Evolutionary conservation across 2,113 vertebrate species (phyloP).

Genomic region (Hucho hucho): DNA sequence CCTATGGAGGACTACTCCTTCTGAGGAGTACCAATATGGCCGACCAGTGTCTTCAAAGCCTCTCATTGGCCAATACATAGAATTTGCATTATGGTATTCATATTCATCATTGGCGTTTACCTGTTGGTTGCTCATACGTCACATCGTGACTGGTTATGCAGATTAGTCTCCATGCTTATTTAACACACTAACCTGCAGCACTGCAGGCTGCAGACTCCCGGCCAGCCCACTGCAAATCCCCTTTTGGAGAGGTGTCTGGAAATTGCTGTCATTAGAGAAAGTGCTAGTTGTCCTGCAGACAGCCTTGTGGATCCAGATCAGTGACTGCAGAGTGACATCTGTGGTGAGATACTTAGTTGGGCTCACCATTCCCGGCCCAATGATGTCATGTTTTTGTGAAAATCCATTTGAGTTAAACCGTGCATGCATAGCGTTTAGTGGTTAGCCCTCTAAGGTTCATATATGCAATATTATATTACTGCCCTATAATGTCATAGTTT

Average conservation of each 20-base stretch:
- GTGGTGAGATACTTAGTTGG: neutral
- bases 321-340: slow-evolving; percentile 11
- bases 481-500: no score
- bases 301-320: slow-evolving; percentile 17
- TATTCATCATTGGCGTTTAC: neutral
- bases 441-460: neutral
- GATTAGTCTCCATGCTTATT: slow-evolving; percentile 23
- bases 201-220: neutral
- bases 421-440: neutral
- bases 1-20: no score
- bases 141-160: slow-evolving; percentile 19
- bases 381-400: no score
- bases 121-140: neutral
- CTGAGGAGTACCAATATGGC: no score
- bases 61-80: no score
- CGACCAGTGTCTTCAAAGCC: no score
- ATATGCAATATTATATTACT: no score
- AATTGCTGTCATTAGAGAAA: slow-evolving; percentile 62
- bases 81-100: no score
- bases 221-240: slow-evolving; percentile 11
- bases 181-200: slow-evolving; percentile 32
- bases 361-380: neutral
- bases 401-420: neutral
- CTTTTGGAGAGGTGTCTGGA: slow-evolving; percentile 42
- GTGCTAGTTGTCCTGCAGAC: slow-evolving; percentile 50